Percentiles rank a stretch among this genome's conserved stretches.
phyloP scores from a whole-genome alignment of 2,797 vertebrate genomes.

The Sylvia borin region DNA sequence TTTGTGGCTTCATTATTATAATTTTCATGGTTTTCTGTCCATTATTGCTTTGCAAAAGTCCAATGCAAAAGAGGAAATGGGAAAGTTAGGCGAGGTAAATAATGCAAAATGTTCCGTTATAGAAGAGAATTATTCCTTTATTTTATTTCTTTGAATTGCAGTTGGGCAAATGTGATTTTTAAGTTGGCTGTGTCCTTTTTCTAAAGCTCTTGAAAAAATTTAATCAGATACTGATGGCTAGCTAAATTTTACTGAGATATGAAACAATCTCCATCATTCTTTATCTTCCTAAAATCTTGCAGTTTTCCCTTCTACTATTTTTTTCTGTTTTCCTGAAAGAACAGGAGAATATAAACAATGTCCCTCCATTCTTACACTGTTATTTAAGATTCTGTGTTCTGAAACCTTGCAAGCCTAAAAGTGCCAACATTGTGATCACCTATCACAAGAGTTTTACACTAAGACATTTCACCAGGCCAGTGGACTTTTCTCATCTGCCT shows the following conservation, averaged over 20 bases:
- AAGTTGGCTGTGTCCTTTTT: not conserved
- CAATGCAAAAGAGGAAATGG: not conserved
- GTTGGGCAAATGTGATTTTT: conserved; percentile 27
- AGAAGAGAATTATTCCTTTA: conserved; percentile 20
- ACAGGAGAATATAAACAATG: not conserved
- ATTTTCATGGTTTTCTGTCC: conserved; percentile 26
- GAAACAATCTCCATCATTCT: conserved; percentile 8
- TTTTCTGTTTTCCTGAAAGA: not conserved
- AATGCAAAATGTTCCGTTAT: not conserved
- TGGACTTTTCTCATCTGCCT: not conserved
- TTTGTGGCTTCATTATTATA: conserved; percentile 9
- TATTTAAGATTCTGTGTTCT: not conserved
- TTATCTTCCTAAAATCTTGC: not conserved
- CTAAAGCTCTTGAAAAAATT: conserved; percentile 3
- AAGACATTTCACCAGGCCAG: not conserved
- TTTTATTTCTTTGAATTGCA: conserved; percentile 49
- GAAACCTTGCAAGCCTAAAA: not conserved
- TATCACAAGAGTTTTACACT: not conserved
- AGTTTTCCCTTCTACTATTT: not conserved
- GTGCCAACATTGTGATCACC: not conserved
- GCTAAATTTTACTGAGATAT: not conserved
- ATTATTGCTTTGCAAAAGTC: not conserved
- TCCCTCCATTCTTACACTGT: not conserved
- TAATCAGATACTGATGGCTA: not conserved
- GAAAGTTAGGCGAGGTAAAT: not conserved